Evolutionary conservation across 2,888 invertebrate genomes (phyloP).

Genomic region (Coelopa pilipes): DNA sequence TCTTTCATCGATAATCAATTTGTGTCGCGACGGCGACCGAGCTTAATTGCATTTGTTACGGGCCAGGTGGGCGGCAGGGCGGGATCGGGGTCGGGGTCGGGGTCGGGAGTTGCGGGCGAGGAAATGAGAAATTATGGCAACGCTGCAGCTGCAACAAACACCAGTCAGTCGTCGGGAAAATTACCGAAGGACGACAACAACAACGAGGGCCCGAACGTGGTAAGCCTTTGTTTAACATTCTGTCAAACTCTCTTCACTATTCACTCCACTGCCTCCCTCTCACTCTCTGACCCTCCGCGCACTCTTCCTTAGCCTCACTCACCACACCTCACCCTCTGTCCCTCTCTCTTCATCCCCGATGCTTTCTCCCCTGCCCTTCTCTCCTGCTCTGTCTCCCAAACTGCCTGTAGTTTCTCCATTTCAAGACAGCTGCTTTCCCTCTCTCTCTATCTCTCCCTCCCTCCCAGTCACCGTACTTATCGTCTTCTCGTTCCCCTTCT

Average conservation of each 20-base stretch:
- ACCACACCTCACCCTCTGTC: no score
- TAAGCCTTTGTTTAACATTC: constrained; percentile 26
- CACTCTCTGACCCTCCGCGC: no score
- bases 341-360: no score
- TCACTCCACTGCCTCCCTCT: neutral
- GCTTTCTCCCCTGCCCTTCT: no score
- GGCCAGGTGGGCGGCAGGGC: constrained; percentile 10
- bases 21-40: constrained; percentile 23
- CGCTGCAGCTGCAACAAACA: neutral
- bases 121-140: constrained; percentile 36
- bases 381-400: no score
- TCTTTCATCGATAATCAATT: constrained; percentile 22
- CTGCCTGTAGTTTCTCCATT: neutral
- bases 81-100: no score
- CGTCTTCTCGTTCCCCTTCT: no score
- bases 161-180: neutral
- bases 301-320: no score
- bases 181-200: neutral
- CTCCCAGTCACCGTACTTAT: no score
- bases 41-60: constrained; percentile 62
- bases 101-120: constrained; percentile 24
- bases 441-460: no score
- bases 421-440: neutral
- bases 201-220: constrained; percentile 15
- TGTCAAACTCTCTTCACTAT: constrained; percentile 12